Evolutionary conservation across 2,888 invertebrate genomes (phyloP), one percentile per base, ranked within the genome.

Genomic region (Cacoxenus indagator): DNA sequence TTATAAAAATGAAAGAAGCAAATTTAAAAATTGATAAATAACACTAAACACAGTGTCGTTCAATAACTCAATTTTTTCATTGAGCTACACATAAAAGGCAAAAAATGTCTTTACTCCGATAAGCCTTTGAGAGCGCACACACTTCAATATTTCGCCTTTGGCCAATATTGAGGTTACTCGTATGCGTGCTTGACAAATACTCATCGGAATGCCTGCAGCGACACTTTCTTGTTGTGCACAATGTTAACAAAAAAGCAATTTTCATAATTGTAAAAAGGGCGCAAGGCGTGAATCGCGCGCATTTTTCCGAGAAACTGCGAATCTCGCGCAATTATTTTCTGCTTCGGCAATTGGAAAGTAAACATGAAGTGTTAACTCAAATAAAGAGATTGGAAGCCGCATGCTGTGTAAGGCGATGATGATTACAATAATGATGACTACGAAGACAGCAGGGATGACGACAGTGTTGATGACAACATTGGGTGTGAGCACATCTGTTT

Each of bases 321-420:
- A 62, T 54, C 51, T 51, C 62, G 46, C 27, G 55, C 17, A 61
- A 70, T 46, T 55, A 69, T 72, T 78, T 81, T 78, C 75, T 75
- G 78, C 76, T 81, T 67, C 64, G 72, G 77, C 78, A 77, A 74
- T 73, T 51, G 74, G 73, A 75, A 78, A 77, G 70, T 64, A 62
- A 71, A 69, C 69, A 71, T 31, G 24, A 62, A 62, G 61, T 43
- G 43, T 45, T 62, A 62, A 62, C 43, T 27, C 43, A 45, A 62
- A 62, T 45, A 62, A 45, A 62, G 59, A 37, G 54, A 54, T 54
- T 54, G 24, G 24, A 54, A 54, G 24, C 14, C 19, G 8, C 24
- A 37, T 37, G 37, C 37, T 37, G 37, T 37, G 37, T 11, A 37
- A 37, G 37, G 37, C 37, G 5, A 2, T 37, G 37, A 37, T 11